Percentiles rank a stretch among this genome's conserved stretches.
These are phyloP conservation scores for Recurvirostra avosetta DNA, from an alignment of 2,113 vertebrate genomes.

Conservation along the genomic window DNA sequence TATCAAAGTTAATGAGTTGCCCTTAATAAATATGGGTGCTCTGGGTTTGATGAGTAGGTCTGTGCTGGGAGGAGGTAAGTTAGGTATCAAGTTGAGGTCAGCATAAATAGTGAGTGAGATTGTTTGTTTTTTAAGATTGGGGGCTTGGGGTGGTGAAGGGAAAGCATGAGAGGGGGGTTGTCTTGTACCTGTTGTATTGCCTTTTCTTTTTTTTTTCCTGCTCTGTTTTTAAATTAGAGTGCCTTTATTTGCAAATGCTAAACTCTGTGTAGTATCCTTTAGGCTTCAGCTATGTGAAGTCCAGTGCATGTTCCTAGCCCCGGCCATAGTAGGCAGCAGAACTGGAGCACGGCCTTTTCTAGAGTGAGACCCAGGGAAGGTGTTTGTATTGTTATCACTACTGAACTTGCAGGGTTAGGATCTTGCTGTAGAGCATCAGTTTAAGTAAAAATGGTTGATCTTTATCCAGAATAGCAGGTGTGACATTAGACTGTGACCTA, in stretches of 20 bases:
- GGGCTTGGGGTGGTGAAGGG: background rate
- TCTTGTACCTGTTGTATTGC: fast-evolving
- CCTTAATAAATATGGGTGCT: fast-evolving
- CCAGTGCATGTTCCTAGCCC: background rate
- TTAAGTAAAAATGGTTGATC: background rate
- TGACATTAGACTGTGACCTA: background rate
- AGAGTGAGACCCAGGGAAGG: background rate
- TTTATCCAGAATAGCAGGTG: background rate
- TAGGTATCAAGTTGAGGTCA: fast-evolving
- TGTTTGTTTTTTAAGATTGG: fast-evolving
- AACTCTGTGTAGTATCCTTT: fast-evolving
- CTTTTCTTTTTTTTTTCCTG: background rate
- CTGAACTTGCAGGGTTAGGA: background rate
- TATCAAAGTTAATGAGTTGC: background rate
- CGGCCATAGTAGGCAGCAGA: background rate
- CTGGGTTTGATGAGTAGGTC: fast-evolving
- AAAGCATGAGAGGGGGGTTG: background rate
- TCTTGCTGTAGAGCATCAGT: background rate
- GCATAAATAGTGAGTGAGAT: fast-evolving
- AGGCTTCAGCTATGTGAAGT: background rate
- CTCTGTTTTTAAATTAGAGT: background rate
- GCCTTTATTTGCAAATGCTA: background rate
- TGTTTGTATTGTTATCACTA: background rate
- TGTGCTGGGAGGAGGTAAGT: fast-evolving
- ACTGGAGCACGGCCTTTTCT: background rate